Percentiles rank a stretch among this genome's conserved stretches.
phyloP scores from a whole-genome alignment of 2,888 invertebrate genomes.

The Polia nebulosa region DNA sequence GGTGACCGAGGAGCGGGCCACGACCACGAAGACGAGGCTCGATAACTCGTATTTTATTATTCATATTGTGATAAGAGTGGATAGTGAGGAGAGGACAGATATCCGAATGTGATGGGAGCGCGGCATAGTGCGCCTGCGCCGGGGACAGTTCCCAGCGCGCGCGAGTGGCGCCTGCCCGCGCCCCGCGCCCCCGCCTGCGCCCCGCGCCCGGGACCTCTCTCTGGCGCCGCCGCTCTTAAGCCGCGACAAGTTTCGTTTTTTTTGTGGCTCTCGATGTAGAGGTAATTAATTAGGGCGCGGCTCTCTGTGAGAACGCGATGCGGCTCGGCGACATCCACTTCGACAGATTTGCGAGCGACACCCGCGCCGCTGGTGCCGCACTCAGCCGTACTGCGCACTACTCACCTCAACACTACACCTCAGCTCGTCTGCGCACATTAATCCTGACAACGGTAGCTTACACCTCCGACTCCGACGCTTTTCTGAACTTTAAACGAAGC shows the following conservation, averaged over 20 bases:
- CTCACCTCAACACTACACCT: neutral
- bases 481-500: neutral
- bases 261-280: conserved; percentile 79
- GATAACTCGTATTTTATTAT: conserved; percentile 76
- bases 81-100: conserved; percentile 61
- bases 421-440: neutral
- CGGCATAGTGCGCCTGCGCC: conserved; percentile 50
- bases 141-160: conserved; percentile 79
- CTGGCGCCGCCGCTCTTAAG: conserved; percentile 88
- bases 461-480: neutral
- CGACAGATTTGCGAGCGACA: conserved; percentile 73
- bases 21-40: conserved; percentile 27
- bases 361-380: conserved; percentile 26
- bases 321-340: conserved; percentile 45
- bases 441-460: conserved; percentile 4
- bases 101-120: conserved; percentile 70
- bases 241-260: conserved; percentile 84
- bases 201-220: conserved; percentile 58
- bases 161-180: conserved; percentile 76
- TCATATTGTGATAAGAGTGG: conserved; percentile 69
- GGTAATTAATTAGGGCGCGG: conserved; percentile 88
- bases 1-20: conserved; percentile 23
- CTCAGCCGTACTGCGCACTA: neutral
- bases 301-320: conserved; percentile 74
- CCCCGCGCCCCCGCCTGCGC: conserved; percentile 41